These are phyloP conservation scores for Dermochelys coriacea DNA, from an alignment of 2,797 vertebrate species.

Conservation along the genomic window DNA sequence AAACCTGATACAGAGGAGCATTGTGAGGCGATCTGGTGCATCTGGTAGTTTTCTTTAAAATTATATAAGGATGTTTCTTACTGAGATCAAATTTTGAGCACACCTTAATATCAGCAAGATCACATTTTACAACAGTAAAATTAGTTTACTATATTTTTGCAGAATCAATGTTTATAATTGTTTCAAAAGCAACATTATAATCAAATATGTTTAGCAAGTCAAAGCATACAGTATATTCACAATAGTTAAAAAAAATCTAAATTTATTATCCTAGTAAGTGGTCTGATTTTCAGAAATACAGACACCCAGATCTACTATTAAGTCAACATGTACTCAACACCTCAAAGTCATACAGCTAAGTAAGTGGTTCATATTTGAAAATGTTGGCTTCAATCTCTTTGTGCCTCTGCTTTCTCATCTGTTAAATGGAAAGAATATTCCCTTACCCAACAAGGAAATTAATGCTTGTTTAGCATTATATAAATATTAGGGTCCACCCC, in stretches of 20 bases:
- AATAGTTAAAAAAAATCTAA: background rate
- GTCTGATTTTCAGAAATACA: background rate
- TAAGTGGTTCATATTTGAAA: background rate
- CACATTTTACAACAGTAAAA: background rate
- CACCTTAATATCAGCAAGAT: background rate
- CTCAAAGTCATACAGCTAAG: background rate
- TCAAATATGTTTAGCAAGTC: background rate
- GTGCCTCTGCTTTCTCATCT: background rate
- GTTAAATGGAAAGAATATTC: background rate
- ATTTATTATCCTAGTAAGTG: background rate
- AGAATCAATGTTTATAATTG: background rate
- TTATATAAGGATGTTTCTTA: background rate
- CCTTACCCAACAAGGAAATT: background rate
- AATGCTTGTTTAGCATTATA: background rate
- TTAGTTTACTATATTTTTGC: background rate
- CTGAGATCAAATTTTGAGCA: background rate
- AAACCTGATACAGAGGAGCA: background rate
- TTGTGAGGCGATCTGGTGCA: background rate
- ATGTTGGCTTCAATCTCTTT: background rate
- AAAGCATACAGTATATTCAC: background rate
- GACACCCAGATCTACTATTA: background rate
- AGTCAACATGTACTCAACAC: background rate
- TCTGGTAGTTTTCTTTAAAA: too few species aligned
- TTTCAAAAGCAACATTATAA: background rate
- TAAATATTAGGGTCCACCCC: background rate